phyloP scores from a whole-genome alignment of 2,113 vertebrate species.

The Conger conger region DNA sequence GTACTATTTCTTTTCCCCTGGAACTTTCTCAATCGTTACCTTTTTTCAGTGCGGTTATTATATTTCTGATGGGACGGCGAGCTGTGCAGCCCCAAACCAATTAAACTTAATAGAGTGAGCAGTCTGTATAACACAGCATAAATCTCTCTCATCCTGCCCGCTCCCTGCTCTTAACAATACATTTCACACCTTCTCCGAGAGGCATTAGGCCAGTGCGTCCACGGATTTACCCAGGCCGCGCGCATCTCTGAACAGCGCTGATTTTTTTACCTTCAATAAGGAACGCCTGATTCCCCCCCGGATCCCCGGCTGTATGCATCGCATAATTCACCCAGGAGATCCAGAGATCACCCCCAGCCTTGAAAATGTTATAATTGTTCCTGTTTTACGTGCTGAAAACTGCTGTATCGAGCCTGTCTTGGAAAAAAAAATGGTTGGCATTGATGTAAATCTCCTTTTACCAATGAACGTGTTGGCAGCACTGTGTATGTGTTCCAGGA shows the following conservation, averaged over 20 bases:
- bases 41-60: slow-evolving; percentile 42
- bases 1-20: not conserved
- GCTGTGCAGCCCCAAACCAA: slow-evolving; percentile 48
- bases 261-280: not conserved
- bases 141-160: slow-evolving; percentile 50
- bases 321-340: not conserved
- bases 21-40: slow-evolving; percentile 13
- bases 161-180: slow-evolving; percentile 38
- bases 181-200: slow-evolving; percentile 46
- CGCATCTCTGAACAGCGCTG: not conserved
- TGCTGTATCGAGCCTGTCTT: not conserved
- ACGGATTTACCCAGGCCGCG: slow-evolving; percentile 28
- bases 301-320: not conserved
- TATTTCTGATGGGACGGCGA: slow-evolving; percentile 51
- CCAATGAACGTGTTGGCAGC: not conserved
- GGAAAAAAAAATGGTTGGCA: not conserved
- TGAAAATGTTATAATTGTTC: not conserved
- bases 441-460: not conserved
- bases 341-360: not conserved
- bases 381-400: not conserved
- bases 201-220: slow-evolving; percentile 42
- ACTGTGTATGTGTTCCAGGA: not conserved
- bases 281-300: not conserved
- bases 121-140: slow-evolving; percentile 51
- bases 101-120: slow-evolving; percentile 59